A percentile compares a stretch with the other conserved stretches of the same genome.
Evolutionary conservation across 2,113 vertebrate genomes (phyloP).

Genomic region (Illadopsis cleaveri): DNA sequence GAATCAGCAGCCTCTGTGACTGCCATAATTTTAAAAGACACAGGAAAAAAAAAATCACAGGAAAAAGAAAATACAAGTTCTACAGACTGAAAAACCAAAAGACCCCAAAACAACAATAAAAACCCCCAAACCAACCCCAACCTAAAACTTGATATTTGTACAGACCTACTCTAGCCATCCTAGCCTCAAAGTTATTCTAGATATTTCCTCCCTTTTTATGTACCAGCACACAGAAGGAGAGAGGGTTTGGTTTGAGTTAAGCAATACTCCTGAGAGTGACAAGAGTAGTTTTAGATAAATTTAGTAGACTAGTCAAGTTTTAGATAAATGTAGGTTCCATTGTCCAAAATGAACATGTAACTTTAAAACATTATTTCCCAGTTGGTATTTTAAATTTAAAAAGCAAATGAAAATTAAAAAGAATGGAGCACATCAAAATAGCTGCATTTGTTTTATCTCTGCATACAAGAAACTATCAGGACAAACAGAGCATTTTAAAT

Average conservation of each 20-base stretch:
- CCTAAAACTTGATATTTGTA: not conserved
- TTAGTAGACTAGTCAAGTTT: not conserved
- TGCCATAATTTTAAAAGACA: not conserved
- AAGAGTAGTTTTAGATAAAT: not conserved
- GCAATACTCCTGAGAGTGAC: not conserved
- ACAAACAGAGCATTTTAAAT: not conserved
- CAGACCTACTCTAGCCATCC: not conserved
- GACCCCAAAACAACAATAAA: not conserved
- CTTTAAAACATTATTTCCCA: not conserved
- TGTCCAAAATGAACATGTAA: not conserved
- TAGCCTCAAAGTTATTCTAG: not conserved
- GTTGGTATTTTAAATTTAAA: not conserved
- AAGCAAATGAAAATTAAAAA: not conserved
- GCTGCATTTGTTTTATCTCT: not conserved
- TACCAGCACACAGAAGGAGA: not conserved
- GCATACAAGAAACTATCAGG: not conserved
- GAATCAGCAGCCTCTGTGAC: not conserved
- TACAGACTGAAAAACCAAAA: not conserved
- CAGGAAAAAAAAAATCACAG: rapidly evolving
- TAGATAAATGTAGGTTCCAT: not conserved
- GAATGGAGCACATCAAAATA: not conserved
- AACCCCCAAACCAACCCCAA: not conserved
- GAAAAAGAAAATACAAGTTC: not conserved
- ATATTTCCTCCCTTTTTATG: not conserved
- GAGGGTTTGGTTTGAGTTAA: not conserved